Evolutionary conservation across 2,888 invertebrate genomes (phyloP).

Genomic region (Glyphotaelius pellucidus): DNA sequence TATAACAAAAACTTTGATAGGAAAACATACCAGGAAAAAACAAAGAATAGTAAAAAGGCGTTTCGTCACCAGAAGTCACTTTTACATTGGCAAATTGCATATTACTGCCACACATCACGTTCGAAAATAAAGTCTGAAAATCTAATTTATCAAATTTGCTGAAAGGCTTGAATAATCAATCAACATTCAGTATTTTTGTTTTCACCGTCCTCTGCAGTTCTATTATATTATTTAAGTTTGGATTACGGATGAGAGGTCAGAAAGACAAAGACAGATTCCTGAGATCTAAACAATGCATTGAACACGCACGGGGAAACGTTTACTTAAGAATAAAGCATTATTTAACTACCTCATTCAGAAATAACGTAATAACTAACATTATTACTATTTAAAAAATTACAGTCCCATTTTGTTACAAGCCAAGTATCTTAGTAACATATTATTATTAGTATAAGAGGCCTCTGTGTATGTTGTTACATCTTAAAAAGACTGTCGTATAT

Average conservation of each 20-base stretch:
- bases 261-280: background rate
- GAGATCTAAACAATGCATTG: background rate
- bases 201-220: background rate
- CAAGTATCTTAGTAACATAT: background rate
- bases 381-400: background rate
- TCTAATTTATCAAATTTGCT: background rate
- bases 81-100: no score
- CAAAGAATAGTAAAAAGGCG: no score
- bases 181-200: background rate
- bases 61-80: no score
- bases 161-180: no score
- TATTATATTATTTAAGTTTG: background rate
- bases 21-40: background rate
- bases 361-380: background rate
- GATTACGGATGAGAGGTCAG: background rate
- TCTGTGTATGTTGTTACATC: background rate
- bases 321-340: background rate
- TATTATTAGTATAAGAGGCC: background rate
- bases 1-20: background rate
- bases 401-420: background rate
- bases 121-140: no score
- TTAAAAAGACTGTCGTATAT: background rate
- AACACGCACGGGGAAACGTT: background rate
- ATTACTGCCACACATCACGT: no score
- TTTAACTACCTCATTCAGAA: background rate